phyloP scores from a whole-genome alignment of 2,113 vertebrate species.

The Mus spicilegus region DNA sequence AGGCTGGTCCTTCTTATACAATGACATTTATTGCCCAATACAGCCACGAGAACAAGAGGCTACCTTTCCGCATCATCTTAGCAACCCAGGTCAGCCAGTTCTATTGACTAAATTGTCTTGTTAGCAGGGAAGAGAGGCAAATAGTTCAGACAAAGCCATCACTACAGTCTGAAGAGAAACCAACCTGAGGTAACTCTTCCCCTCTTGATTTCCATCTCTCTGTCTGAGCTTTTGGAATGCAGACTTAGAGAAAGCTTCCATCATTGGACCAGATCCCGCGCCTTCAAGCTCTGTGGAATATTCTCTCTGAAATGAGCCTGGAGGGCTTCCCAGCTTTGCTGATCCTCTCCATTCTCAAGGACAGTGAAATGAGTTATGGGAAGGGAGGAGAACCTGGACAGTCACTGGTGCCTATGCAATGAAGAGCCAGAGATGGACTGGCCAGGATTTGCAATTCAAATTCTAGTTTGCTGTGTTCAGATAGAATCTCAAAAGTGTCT shows the following conservation, averaged over 20 bases:
- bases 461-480: background rate
- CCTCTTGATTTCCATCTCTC: conserved; percentile 56
- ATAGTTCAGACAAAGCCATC: conserved; percentile 67
- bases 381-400: background rate
- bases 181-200: conserved; percentile 48
- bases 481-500: background rate
- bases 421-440: background rate
- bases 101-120: conserved; percentile 60
- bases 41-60: background rate
- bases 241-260: background rate
- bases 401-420: background rate
- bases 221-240: conserved; percentile 57
- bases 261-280: background rate
- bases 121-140: conserved; percentile 62
- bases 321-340: conserved; percentile 64
- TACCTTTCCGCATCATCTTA: conserved; percentile 58
- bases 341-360: background rate
- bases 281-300: background rate
- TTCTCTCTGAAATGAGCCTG: conserved; percentile 64
- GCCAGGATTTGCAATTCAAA: conserved; percentile 27
- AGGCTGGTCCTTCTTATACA: conserved; percentile 7
- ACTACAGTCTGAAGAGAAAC: background rate
- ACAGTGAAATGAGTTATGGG: background rate
- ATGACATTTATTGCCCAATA: conserved; percentile 53
- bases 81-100: conserved; percentile 58